These are phyloP conservation scores for Troides aeacus DNA, from an alignment of 2,888 invertebrate genomes.

Conservation along the genomic window DNA sequence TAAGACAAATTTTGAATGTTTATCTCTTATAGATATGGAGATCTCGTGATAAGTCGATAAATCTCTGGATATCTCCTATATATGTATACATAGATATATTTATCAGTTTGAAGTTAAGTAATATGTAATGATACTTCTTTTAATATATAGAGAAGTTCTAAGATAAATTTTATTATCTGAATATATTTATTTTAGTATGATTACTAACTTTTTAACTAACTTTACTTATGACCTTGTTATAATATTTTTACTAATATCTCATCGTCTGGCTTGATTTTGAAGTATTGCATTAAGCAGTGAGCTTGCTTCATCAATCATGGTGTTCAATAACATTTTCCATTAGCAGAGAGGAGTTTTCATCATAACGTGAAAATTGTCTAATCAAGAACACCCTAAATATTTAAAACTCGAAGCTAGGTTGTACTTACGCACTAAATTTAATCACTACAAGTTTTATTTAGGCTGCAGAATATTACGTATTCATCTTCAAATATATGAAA, in stretches of 20 bases:
- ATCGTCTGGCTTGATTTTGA: slow-evolving; percentile 21
- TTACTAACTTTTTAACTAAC: not conserved
- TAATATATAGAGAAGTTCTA: not conserved
- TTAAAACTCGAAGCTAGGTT: not conserved
- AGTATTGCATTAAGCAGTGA: slow-evolving; percentile 15
- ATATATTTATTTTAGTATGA: slow-evolving; percentile 31
- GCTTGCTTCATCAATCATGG: slow-evolving; percentile 20
- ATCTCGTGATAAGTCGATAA: no score
- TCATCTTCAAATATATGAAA: no score
- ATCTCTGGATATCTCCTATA: no score
- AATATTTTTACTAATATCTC: slow-evolving; percentile 27
- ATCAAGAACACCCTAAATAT: not conserved
- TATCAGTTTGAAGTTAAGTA: no score
- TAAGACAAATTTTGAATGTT: no score
- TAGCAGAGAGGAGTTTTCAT: slow-evolving; percentile 8
- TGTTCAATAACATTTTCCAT: slow-evolving; percentile 2
- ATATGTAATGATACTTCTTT: no score
- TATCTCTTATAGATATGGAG: no score
- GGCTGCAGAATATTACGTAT: no score
- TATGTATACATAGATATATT: no score
- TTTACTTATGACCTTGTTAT: slow-evolving; percentile 32
- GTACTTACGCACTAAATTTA: no score
- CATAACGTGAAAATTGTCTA: not conserved
- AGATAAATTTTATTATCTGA: slow-evolving; percentile 1
- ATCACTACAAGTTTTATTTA: no score